phyloP scores from a whole-genome alignment of 2,888 invertebrate genomes.

The Ochropacha duplaris region DNA sequence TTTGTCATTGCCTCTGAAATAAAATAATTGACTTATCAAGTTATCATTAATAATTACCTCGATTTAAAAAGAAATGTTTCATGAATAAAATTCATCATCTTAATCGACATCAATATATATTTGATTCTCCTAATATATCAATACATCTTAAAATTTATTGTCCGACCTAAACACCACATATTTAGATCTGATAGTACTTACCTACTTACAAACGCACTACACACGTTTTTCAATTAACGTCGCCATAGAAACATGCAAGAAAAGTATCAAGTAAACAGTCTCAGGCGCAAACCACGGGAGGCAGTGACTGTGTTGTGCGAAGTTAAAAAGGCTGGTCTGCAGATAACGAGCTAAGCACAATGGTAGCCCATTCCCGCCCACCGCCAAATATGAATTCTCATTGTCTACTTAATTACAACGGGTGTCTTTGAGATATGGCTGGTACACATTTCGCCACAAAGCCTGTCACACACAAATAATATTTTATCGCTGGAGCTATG shows the following conservation, averaged over 20 bases:
- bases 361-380: constrained; percentile 54
- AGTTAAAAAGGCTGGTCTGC: constrained; percentile 73
- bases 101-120: no score
- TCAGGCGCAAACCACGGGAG: constrained; percentile 37
- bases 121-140: neutral
- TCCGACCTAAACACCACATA: neutral
- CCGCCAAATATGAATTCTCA: constrained; percentile 75
- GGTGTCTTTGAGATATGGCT: constrained; percentile 73
- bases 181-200: neutral
- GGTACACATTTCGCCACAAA: constrained; percentile 65
- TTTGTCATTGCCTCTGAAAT: constrained; percentile 12
- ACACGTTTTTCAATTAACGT: neutral
- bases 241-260: constrained; percentile 15
- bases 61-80: no score
- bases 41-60: no score
- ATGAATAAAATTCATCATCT: no score
- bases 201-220: neutral
- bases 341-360: constrained; percentile 73
- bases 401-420: constrained; percentile 80
- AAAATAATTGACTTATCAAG: neutral
- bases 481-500: constrained; percentile 64
- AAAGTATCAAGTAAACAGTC: constrained; percentile 48
- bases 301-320: constrained; percentile 62
- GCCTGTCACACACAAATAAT: constrained; percentile 76
- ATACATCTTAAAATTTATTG: neutral